Evolutionary conservation across 2,888 invertebrate species (phyloP), one percentile per base, ranked within the genome.

Genomic region (Dexiosoma caninum): DNA sequence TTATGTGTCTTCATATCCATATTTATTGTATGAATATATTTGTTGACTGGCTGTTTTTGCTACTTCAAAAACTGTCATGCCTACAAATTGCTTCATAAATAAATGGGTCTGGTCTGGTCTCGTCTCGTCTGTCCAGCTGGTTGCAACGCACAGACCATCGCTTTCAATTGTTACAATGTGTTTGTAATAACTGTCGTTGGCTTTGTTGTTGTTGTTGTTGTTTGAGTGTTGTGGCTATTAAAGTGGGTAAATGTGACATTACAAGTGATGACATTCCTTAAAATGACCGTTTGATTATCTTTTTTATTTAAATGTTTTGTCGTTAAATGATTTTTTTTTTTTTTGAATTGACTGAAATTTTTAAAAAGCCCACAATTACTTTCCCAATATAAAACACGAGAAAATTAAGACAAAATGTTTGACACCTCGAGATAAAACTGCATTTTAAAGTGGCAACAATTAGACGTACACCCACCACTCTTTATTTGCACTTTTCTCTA

Each of bases 81-180:
- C 59, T 60, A 60, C 75, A 75, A 75, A 75, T 67, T 67, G 51
- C 32, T 51, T 59, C 12, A 75, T 67, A 67, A n/a, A 75, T 67
- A 51, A 67, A 75, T 75, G 64, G 55, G 57, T 59, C 74, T n/a
- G n/a, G n/a, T n/a, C n/a, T n/a, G n/a, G n/a, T n/a, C n/a, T n/a
- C n/a, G n/a, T n/a, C n/a, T n/a, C n/a, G n/a, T n/a, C n/a, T 66
- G 27, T 35, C n/a, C 46, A 40, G 37, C 16, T 9, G 14, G 9
- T 7, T 30, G 51, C 1, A 8, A 12, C 16, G 12, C 14, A 21
- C 19, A 14, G 12, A 14, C 16, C 44, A 60, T 53, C 35, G 44
- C 42, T 44, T 53, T 46, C 49, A 62, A 64, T 70, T 71, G 64
- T 49, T 21, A 21, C 35, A 49, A 46, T 60, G 12, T 32, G 57